Percentiles rank a stretch among this genome's conserved stretches.
phyloP scores from a whole-genome alignment of 64 coral and sea anemone genomes.

The Porites lutea region DNA sequence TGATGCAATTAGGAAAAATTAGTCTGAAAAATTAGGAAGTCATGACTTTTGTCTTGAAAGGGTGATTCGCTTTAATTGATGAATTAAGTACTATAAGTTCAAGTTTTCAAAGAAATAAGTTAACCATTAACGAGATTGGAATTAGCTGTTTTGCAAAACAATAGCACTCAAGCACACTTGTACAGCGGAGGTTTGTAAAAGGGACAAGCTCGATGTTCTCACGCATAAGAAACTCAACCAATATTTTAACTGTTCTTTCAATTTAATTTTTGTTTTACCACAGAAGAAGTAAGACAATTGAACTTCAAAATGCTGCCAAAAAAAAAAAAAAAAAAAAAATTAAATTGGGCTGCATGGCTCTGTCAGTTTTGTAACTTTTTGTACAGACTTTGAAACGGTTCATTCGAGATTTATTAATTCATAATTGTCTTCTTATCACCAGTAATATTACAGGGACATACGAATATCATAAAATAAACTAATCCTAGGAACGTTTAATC shows the following conservation, averaged over 20 bases:
- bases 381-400: too few species aligned
- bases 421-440: too few species aligned
- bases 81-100: conserved; percentile 22
- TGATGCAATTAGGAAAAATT: neutral
- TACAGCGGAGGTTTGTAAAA: neutral
- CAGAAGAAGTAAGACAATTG: neutral
- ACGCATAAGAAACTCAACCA: conserved; percentile 34
- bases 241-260: conserved; percentile 33
- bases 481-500: too few species aligned
- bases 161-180: conserved; percentile 12
- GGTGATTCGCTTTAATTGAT: conserved; percentile 33
- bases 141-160: conserved; percentile 50
- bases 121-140: conserved; percentile 44
- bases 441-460: too few species aligned
- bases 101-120: conserved; percentile 30
- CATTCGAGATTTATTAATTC: too few species aligned
- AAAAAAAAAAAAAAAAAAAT: neutral
- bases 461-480: too few species aligned
- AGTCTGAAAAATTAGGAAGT: neutral
- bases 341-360: too few species aligned
- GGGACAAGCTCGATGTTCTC: conserved; percentile 2
- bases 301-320: neutral
- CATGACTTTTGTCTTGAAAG: neutral
- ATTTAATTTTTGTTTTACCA: neutral
- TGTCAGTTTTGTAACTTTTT: too few species aligned